Conservation (phyloP, 1,140 invertebrate species). For the Megalonaias nervosa region DNA sequence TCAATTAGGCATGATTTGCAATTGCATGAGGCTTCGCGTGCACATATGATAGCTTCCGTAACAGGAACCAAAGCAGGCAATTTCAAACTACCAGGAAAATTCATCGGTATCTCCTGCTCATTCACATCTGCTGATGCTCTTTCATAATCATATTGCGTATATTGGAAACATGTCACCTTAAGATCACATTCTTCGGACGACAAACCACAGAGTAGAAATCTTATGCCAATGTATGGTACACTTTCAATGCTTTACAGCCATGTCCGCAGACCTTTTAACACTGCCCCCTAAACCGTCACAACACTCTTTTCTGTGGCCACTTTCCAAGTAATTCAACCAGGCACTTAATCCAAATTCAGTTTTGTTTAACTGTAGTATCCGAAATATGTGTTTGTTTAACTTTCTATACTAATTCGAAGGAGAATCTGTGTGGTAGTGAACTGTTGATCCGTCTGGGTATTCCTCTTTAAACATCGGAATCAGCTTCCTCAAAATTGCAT, state of each 20-base stretch:
- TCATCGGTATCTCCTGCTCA: too few relatives aligned
- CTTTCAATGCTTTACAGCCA: slow-evolving; percentile 34
- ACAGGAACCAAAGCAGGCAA: too few relatives aligned
- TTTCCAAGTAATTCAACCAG: slow-evolving; percentile 39
- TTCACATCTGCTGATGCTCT: too few relatives aligned
- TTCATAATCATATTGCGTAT: too few relatives aligned
- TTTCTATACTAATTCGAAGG: slow-evolving; percentile 36
- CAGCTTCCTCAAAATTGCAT: slow-evolving; percentile 24
- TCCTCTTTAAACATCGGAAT: slow-evolving; percentile 13
- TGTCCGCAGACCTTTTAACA: slow-evolving; percentile 33
- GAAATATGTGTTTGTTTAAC: slow-evolving; percentile 23
- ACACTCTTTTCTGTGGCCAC: slow-evolving; percentile 37
- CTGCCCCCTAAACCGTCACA: slow-evolving; percentile 39
- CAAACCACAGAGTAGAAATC: too few relatives aligned
- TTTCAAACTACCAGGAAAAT: too few relatives aligned
- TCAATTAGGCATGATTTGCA: too few relatives aligned
- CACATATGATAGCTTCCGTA: too few relatives aligned
- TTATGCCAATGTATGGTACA: slow-evolving; percentile 10
- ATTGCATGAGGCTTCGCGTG: too few relatives aligned
- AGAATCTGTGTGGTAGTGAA: slow-evolving; percentile 44
- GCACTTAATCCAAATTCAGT: slow-evolving; percentile 20
- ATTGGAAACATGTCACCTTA: too few relatives aligned
- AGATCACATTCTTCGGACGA: too few relatives aligned
- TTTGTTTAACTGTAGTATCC: not conserved
- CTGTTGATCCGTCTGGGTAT: slow-evolving; percentile 1